phyloP scores from a whole-genome alignment of 2,797 vertebrate species.

The Chloroceryle inda region DNA sequence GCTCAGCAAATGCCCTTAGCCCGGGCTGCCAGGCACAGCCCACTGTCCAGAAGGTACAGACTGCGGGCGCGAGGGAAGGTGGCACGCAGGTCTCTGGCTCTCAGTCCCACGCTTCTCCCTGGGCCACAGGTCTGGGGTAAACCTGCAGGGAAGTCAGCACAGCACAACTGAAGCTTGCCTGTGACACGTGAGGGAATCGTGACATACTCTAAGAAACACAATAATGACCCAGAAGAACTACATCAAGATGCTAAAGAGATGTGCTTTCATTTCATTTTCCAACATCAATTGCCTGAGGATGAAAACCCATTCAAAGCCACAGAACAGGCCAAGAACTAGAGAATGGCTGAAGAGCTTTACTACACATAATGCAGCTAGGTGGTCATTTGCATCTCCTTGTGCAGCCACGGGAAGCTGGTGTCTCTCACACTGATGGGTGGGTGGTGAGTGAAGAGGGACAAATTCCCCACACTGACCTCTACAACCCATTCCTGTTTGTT shows the following conservation, averaged over 20 bases:
- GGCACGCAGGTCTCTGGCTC: background rate
- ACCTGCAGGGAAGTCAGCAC: background rate
- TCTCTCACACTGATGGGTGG: background rate
- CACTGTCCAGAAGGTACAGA: background rate
- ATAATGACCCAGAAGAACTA: background rate
- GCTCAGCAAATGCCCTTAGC: background rate
- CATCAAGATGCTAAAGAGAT: background rate
- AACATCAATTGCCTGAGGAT: background rate
- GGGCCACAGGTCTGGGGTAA: background rate
- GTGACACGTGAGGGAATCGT: background rate
- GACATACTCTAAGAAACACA: background rate
- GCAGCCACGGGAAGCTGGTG: background rate
- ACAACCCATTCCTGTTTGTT: background rate
- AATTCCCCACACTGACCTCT: background rate
- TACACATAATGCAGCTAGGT: background rate
- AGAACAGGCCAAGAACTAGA: background rate
- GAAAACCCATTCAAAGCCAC: background rate
- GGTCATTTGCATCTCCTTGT: background rate
- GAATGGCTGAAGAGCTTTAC: background rate
- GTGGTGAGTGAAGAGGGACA: background rate
- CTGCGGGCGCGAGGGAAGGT: no score
- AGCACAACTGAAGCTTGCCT: background rate
- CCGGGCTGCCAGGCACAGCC: rapidly evolving
- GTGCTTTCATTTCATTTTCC: background rate
- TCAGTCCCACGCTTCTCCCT: background rate